These are phyloP conservation scores for Dryadula phaetusa DNA, from an alignment of 2,888 invertebrate species.

Conservation along the genomic window DNA sequence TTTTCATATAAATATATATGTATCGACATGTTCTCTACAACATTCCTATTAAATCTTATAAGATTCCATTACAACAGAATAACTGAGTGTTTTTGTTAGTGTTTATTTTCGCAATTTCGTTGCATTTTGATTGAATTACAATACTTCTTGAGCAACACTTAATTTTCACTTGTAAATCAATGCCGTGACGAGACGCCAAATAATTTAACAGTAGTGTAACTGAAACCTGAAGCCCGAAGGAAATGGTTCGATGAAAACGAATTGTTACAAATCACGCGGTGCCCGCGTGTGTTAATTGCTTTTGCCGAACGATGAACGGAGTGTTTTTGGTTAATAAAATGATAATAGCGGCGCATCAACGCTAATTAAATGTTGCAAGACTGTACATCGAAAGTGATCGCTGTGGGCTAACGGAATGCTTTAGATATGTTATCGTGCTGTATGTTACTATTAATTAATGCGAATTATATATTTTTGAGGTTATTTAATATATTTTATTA, in stretches of 20 bases:
- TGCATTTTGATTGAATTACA: too few relatives aligned
- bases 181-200: conserved; percentile 11
- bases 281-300: conserved; percentile 24
- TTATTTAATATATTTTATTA: conserved; percentile 7
- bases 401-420: conserved; percentile 9
- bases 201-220: conserved; percentile 10
- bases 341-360: conserved; percentile 19
- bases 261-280: conserved; percentile 22
- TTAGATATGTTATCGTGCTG: background rate
- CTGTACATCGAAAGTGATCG: conserved; percentile 8
- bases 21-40: background rate
- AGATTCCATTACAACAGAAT: background rate
- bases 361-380: conserved; percentile 26
- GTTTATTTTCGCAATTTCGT: background rate
- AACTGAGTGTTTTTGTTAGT: background rate
- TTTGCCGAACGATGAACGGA: conserved; percentile 19
- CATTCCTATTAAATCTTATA: conserved; percentile 9
- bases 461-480: conserved; percentile 1
- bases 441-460: conserved; percentile 3
- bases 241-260: conserved; percentile 9
- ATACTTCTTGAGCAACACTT: background rate
- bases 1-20: conserved; percentile 8
- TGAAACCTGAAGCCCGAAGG: conserved; percentile 13
- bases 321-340: conserved; percentile 23
- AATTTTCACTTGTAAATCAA: background rate